Conservation (phyloP, 2,113 vertebrate genomes). For the Cephalopterus ornatus region DNA sequence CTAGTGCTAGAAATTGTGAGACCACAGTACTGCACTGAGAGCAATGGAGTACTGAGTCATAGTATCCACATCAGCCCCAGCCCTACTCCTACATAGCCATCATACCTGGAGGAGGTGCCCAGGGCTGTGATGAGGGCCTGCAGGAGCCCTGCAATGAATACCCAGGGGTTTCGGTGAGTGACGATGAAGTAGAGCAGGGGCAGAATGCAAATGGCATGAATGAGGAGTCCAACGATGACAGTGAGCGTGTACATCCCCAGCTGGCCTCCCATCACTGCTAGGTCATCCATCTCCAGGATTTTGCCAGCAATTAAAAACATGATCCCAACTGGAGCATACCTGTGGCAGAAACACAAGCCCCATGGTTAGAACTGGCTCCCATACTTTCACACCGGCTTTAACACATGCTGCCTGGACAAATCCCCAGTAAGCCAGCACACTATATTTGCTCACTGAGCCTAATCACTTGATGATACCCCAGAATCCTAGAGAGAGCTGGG, state of each 20-base stretch:
- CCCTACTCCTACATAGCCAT: background rate
- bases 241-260: slow-evolving; percentile 94
- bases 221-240: slow-evolving; percentile 89
- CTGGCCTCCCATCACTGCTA: slow-evolving; percentile 89
- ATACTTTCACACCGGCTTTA: background rate
- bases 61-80: background rate
- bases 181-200: slow-evolving; percentile 92
- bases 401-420: background rate
- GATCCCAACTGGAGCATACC: slow-evolving; percentile 96
- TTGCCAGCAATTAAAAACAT: slow-evolving; percentile 96
- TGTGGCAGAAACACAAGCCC: slow-evolving; percentile 43
- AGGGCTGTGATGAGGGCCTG: slow-evolving; percentile 95
- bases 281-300: slow-evolving; percentile 95
- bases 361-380: background rate
- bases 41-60: background rate
- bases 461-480: background rate
- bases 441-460: background rate
- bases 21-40: background rate
- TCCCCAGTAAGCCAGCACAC: background rate
- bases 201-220: slow-evolving; percentile 88
- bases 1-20: background rate
- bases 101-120: slow-evolving; percentile 93
- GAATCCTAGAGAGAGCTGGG: background rate
- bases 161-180: slow-evolving; percentile 89
- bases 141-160: slow-evolving; percentile 87